Evolutionary conservation across 1,140 invertebrate species (phyloP), one percentile per base, ranked within the genome.

Genomic region (Diorhabda elongata): DNA sequence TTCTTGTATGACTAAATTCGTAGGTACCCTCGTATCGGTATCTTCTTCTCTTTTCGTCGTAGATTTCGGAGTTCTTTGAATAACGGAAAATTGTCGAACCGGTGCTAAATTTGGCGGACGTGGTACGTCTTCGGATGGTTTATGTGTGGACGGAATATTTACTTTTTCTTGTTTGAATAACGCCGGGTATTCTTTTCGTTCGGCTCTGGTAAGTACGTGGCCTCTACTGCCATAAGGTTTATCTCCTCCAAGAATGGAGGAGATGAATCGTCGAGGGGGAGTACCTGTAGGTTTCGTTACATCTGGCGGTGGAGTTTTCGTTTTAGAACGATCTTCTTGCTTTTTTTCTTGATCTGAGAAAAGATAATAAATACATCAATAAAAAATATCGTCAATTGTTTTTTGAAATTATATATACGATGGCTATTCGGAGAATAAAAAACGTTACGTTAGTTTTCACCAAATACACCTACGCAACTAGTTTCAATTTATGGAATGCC

Each of bases 111-210:
- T 81, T 68, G 81, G 82, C 5, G 83, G 82, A 57, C 82, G 80
- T 65, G 85, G 82, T 81, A 76, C 56, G 81, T 84, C 65, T 81
- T 84, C 69, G 81, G 85, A 72, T 69, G 86, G 85, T 64, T 86
- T 87, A 42, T 83, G 81, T 5, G 83, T 78, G 67, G 81, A 76
- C 0, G 86, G 86, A 1, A 90, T 83, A 11, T 79, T 80, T 44
- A 81, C 80, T 79, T 82, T 70, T 58, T 76, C 79, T 44, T 84
- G 65, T 44, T 84, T 75, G 41, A 83, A 80, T 11, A 85, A 78
- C 3, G 89, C 86, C 45, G 89, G 85, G 79, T 92, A 92, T 76
- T 91, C 90, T 81, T 92, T 92, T 67, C 91, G 85, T 81, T 92
- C 90, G 3, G 90, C 90, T 74, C 89, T 85, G 41, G 91, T 92